Evolutionary conservation across 2,888 invertebrate genomes (phyloP).

Genomic region (Argyra leucocephala): DNA sequence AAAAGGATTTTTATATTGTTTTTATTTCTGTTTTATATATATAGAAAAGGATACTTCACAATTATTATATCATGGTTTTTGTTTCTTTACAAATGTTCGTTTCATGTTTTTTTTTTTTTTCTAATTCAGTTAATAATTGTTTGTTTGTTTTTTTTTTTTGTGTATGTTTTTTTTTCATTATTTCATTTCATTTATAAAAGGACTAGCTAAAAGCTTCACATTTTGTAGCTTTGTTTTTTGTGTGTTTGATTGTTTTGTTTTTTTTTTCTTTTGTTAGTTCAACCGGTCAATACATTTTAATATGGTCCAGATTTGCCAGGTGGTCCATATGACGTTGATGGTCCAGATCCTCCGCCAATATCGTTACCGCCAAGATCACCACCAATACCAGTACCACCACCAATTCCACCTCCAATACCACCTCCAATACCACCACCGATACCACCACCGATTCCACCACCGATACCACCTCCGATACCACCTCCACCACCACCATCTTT

Average conservation of each 20-base stretch:
- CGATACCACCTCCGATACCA: not conserved
- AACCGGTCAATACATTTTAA: constrained; percentile 17
- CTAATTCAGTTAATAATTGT: not conserved
- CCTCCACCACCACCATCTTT: constrained; percentile 9
- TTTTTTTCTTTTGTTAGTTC: not conserved
- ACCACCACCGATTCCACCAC: not conserved
- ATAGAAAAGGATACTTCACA: not conserved
- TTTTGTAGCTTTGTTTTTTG: not conserved
- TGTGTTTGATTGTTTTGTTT: not conserved
- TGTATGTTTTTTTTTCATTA: not conserved
- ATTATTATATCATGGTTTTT: not conserved
- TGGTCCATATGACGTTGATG: constrained; percentile 49
- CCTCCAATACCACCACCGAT: not conserved
- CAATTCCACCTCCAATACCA: not conserved
- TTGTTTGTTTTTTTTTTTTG: not conserved
- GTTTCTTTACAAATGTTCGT: not conserved
- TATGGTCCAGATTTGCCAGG: constrained; percentile 56
- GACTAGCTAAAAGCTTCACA: constrained; percentile 22
- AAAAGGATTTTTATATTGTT: not conserved
- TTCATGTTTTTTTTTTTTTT: constrained; percentile 1
- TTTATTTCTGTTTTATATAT: not conserved
- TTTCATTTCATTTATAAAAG: constrained; percentile 9
- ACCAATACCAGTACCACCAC: constrained; percentile 10
- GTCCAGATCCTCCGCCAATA: constrained; percentile 19
- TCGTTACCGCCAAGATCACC: not conserved